Base-by-base conservation (phyloP, 2,797 vertebrate species). In the Takifugu ocellatus region DNA sequence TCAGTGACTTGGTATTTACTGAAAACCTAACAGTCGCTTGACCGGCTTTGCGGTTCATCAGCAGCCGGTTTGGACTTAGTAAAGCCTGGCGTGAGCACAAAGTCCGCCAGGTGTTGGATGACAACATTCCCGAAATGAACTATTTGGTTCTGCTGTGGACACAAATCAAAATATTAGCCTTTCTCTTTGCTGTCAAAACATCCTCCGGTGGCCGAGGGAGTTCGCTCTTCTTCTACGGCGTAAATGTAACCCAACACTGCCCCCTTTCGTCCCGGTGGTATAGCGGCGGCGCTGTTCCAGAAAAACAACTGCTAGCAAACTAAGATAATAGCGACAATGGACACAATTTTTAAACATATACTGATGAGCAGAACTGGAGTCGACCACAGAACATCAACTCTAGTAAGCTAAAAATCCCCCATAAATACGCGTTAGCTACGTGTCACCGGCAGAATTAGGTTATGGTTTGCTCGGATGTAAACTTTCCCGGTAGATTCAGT, bases 101-200 rank as follows among this genome's bases (percentile, higher is more conserved):
- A 2, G 62, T n/a, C 25, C 81, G 69, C 7, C 76, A 17, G 31
- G 5, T 66, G 27, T 48, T 71, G 1, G 59, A 3, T 10, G 66
- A 25, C 54, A 66, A 39, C 89, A 93, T 91, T 8, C 8, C 54
- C 21, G 2, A 1, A 2, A 8, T 17, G 55, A 3, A 7, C n/a
- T 2, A 0, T 16, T 8, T 0, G 4, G 14, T 6, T 2, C 3
- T 50, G 21, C 2, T 24, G n/a, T 0, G 0, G 2, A 43, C 14
- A 39, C 0, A 46, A 11, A 2, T 9, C 5, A 52, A 44, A 48
- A 67, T 25, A 51, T 5, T 5, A 14, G 2, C 17, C 17, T 10
- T 10, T 25, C 14, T 16, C 21, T 49, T 54, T 10, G 16, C 24
- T 6, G 31, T 72, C 27, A 64, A 24, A 72, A 78, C 62, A 64